Evolutionary conservation across 2,888 invertebrate species (phyloP).

Genomic region (Hyppa rectilinea): DNA sequence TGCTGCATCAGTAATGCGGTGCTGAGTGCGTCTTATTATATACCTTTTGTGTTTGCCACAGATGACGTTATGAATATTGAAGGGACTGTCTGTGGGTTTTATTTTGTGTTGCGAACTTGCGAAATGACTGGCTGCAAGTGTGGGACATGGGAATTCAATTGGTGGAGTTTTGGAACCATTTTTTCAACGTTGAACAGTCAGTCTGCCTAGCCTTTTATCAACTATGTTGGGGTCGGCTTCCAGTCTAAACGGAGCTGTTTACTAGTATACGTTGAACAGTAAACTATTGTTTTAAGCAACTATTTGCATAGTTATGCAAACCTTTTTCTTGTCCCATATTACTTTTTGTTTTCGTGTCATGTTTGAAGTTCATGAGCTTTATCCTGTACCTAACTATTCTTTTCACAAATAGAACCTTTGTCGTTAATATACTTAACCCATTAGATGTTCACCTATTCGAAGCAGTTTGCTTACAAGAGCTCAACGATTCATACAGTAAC

Average conservation of each 20-base stretch:
- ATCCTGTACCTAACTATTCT: neutral
- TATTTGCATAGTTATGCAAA: constrained; percentile 16
- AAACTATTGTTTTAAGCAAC: constrained; percentile 17
- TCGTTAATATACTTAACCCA: no score
- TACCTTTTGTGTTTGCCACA: constrained; percentile 71
- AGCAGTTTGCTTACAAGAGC: no score
- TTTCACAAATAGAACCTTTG: neutral
- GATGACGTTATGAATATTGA: constrained; percentile 76
- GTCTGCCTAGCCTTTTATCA: no score
- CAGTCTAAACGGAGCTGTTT: no score
- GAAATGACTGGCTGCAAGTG: constrained; percentile 42
- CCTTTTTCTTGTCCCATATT: neutral
- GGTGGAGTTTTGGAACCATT: constrained; percentile 5
- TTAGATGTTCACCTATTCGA: no score
- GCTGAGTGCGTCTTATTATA: constrained; percentile 72
- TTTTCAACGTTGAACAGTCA: constrained; percentile 23
- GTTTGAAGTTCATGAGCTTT: neutral
- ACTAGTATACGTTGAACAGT: constrained; percentile 8
- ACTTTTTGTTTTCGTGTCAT: neutral
- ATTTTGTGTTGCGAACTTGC: constrained; percentile 63
- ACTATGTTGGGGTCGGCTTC: no score
- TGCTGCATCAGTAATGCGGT: constrained; percentile 78
- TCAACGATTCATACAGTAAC: no score
- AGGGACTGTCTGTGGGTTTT: constrained; percentile 59
- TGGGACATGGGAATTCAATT: constrained; percentile 35